Percentiles rank a stretch among this genome's conserved stretches.
These are phyloP conservation scores for Brenthis hecate DNA, from an alignment of 2,888 invertebrate species.

Conservation along the genomic window DNA sequence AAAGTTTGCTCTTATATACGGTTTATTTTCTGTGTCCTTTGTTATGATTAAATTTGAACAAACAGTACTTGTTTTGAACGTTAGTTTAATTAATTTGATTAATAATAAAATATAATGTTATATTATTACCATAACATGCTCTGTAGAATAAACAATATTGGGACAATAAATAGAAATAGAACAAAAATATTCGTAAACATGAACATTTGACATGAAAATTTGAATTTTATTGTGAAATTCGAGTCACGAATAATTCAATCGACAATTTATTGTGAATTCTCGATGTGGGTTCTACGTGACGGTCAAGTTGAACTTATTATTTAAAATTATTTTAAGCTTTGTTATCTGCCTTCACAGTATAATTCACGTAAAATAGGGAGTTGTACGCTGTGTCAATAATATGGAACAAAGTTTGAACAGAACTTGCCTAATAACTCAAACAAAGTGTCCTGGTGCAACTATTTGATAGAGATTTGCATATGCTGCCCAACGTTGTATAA, in stretches of 20 bases:
- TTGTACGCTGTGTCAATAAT: slow-evolving; percentile 15
- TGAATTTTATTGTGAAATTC: slow-evolving; percentile 40
- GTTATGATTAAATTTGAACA: slow-evolving; percentile 15
- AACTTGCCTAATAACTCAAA: slow-evolving; percentile 22
- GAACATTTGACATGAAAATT: slow-evolving; percentile 12
- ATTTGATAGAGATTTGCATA: slow-evolving; percentile 17
- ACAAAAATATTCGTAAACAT: neutral
- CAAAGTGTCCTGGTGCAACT: slow-evolving; percentile 8
- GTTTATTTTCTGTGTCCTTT: slow-evolving; percentile 20
- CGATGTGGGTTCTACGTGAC: slow-evolving; percentile 32
- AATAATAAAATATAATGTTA: too few relatives aligned
- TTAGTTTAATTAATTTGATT: neutral
- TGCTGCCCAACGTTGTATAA: neutral
- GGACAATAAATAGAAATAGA: neutral
- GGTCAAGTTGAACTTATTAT: slow-evolving; percentile 32
- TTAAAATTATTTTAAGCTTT: slow-evolving; percentile 34
- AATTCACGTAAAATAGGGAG: slow-evolving; percentile 1
- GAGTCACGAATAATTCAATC: slow-evolving; percentile 41
- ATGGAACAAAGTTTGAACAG: slow-evolving; percentile 12
- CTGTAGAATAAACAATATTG: neutral
- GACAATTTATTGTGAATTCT: slow-evolving; percentile 36
- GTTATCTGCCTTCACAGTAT: slow-evolving; percentile 45
- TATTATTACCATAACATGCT: too few relatives aligned
- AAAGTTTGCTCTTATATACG: slow-evolving; percentile 24
- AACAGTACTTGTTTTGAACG: neutral